Evolutionary conservation across 2,113 vertebrate genomes (phyloP).

Genomic region (Daboia siamensis): DNA sequence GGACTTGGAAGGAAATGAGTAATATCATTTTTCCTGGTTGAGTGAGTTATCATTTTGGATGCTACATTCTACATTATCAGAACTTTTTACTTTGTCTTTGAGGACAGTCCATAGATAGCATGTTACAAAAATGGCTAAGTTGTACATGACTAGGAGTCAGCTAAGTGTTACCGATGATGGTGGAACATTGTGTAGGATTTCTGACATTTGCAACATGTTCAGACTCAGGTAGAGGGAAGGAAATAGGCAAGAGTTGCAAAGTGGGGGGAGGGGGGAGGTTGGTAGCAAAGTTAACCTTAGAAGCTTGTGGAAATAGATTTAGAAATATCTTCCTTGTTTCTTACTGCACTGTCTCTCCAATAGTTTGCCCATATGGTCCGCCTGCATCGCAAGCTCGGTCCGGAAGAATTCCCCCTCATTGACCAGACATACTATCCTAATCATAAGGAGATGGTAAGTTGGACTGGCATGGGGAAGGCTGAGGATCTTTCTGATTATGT

Average conservation of each 20-base stretch:
- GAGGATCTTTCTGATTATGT: background rate
- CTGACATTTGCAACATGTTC: background rate
- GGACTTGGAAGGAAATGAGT: background rate
- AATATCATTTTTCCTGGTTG: background rate
- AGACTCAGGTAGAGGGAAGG: background rate
- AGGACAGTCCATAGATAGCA: background rate
- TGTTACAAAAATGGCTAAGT: background rate
- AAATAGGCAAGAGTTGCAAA: background rate
- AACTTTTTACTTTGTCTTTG: background rate
- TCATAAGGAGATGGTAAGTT: slow-evolving; percentile 90
- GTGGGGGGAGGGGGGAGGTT: background rate
- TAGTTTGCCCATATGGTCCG: slow-evolving; percentile 89
- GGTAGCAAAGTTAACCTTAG: background rate
- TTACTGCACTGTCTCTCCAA: slow-evolving; percentile 11
- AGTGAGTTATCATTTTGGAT: background rate
- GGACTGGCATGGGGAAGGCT: background rate
- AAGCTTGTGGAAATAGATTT: background rate
- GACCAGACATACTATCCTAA: slow-evolving; percentile 91
- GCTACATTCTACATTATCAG: background rate
- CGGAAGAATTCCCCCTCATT: slow-evolving; percentile 87
- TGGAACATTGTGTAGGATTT: background rate
- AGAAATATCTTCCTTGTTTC: background rate
- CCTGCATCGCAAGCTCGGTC: slow-evolving; percentile 81
- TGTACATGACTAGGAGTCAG: background rate
- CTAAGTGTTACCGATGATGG: background rate